Percentiles rank a stretch among this genome's conserved stretches.
These are phyloP conservation scores for Sesamia nonagrioides DNA, from an alignment of 1,140 invertebrate genomes.

Conservation along the genomic window DNA sequence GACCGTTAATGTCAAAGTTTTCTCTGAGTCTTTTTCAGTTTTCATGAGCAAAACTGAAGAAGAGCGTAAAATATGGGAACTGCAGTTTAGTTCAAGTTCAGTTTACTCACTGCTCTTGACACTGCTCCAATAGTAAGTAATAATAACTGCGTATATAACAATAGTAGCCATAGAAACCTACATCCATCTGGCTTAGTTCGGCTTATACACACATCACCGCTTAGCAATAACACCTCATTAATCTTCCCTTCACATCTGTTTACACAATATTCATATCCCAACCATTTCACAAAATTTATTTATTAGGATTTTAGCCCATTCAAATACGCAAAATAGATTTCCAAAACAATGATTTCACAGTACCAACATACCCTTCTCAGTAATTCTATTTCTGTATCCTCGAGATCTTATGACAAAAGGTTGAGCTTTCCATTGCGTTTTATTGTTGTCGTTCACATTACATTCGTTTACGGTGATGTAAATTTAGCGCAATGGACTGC, in stretches of 20 bases:
- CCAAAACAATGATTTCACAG: slow-evolving; percentile 34
- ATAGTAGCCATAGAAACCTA: slow-evolving; percentile 7
- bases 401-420: slow-evolving; percentile 14
- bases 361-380: background rate
- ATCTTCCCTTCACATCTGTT: slow-evolving; percentile 49
- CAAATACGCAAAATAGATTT: slow-evolving; percentile 9
- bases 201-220: slow-evolving; percentile 45
- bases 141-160: slow-evolving; percentile 13
- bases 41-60: too few relatives aligned
- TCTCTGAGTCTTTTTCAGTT: too few relatives aligned
- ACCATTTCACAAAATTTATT: slow-evolving; percentile 40
- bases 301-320: slow-evolving; percentile 13
- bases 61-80: too few relatives aligned
- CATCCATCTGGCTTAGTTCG: slow-evolving; percentile 50
- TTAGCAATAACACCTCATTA: slow-evolving; percentile 48
- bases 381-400: slow-evolving; percentile 18
- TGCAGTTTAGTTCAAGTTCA: too few relatives aligned
- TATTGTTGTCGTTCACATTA: slow-evolving; percentile 44
- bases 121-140: background rate
- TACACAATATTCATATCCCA: slow-evolving; percentile 43
- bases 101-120: background rate
- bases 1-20: too few relatives aligned
- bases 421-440: slow-evolving; percentile 42
- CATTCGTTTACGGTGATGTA: slow-evolving; percentile 44
- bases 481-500: slow-evolving; percentile 49